A percentile compares a stretch with the other conserved stretches of the same genome.
phyloP scores from a whole-genome alignment of 2,888 invertebrate species.

The Morpho deidamia region DNA sequence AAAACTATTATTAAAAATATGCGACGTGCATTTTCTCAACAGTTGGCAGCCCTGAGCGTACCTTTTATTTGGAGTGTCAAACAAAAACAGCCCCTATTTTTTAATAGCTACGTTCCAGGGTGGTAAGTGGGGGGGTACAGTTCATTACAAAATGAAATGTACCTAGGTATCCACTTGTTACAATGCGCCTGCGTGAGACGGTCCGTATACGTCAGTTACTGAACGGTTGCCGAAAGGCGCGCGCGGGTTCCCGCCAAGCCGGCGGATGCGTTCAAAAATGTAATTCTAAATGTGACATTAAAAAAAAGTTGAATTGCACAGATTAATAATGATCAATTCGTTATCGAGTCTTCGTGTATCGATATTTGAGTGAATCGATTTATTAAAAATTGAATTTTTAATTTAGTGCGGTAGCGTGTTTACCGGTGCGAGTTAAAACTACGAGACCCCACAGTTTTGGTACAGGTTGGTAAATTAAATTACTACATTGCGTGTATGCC shows the following conservation, averaged over 20 bases:
- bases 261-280: conserved; percentile 42
- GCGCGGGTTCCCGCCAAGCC: conserved; percentile 44
- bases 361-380: conserved; percentile 24
- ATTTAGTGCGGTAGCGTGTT: conserved; percentile 38
- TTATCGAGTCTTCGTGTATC: conserved; percentile 1
- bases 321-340: conserved; percentile 16
- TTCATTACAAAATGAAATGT: conserved; percentile 65
- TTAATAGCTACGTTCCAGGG: conserved; percentile 25
- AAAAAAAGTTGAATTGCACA: conserved; percentile 12
- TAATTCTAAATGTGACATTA: conserved; percentile 48
- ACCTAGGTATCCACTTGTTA: conserved; percentile 28
- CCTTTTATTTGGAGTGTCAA: conserved; percentile 33
- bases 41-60: conserved; percentile 14
- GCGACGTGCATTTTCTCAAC: no score
- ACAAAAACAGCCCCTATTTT: conserved; percentile 26
- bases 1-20: no score
- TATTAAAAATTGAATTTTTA: conserved; percentile 44
- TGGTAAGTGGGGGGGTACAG: conserved; percentile 33
- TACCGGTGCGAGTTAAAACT: conserved; percentile 27
- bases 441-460: conserved; percentile 28
- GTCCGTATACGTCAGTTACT: conserved; percentile 46
- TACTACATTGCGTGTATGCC: conserved; percentile 55
- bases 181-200: conserved; percentile 53
- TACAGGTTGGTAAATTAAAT: conserved; percentile 62
- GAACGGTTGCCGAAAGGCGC: conserved; percentile 41